These are phyloP conservation scores for Pseudonaja textilis DNA, from an alignment of 2,113 vertebrate genomes.

Conservation along the genomic window DNA sequence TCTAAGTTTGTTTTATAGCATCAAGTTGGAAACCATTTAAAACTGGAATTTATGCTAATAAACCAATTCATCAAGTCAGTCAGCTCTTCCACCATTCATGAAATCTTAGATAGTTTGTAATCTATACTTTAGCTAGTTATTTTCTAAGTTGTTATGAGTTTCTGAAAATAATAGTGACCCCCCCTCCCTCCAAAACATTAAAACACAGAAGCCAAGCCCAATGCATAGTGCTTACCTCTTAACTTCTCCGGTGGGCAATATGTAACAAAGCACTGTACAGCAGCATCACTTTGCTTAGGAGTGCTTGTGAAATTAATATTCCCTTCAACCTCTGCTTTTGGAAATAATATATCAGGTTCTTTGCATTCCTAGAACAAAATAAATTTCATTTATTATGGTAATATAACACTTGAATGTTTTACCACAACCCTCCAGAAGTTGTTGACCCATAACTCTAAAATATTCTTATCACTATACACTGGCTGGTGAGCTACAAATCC, in stretches of 20 bases:
- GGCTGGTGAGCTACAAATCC: not conserved
- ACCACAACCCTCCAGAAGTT: not conserved
- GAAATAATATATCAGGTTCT: conserved; percentile 56
- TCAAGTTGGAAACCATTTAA: conserved; percentile 69
- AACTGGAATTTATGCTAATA: conserved; percentile 68
- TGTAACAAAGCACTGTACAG: conserved; percentile 37
- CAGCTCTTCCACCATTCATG: conserved; percentile 63
- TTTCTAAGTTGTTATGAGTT: conserved; percentile 36
- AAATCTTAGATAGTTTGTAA: conserved; percentile 53
- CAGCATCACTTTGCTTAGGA: conserved; percentile 44
- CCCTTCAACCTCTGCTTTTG: conserved; percentile 60
- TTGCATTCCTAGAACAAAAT: conserved; percentile 62
- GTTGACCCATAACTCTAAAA: not conserved
- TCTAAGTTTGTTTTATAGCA: conserved; percentile 65
- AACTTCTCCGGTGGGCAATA: conserved; percentile 56
- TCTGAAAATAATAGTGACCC: conserved; percentile 23
- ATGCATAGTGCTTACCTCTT: conserved; percentile 64
- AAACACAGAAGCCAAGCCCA: not conserved
- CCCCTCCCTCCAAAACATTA: not conserved
- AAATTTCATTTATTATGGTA: not conserved
- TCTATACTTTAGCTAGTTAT: conserved; percentile 66
- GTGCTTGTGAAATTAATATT: conserved; percentile 44
- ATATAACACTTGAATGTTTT: not conserved
- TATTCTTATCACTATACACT: not conserved
- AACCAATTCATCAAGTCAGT: conserved; percentile 73